Percentiles rank a stretch among this genome's conserved stretches.
phyloP scores from a whole-genome alignment of 2,113 vertebrate genomes.

The Canis aureus region DNA sequence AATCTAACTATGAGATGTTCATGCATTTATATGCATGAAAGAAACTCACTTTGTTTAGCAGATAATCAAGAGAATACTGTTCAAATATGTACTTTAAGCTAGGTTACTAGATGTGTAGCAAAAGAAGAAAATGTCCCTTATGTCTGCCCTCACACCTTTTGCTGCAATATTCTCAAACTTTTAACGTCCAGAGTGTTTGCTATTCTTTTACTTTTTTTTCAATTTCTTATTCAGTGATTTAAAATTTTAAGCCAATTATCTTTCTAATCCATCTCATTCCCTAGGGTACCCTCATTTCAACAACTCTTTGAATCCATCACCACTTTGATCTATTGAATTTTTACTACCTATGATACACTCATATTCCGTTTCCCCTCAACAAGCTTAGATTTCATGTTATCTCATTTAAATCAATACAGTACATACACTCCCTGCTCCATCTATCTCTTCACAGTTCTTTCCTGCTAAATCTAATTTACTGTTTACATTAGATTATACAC shows the following conservation, averaged over 20 bases:
- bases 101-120: constrained; percentile 42
- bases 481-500: not conserved
- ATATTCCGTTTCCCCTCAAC: not conserved
- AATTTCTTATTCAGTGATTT: not conserved
- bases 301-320: not conserved
- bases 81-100: constrained; percentile 63
- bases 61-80: constrained; percentile 55
- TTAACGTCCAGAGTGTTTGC: not conserved
- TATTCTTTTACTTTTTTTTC: not conserved
- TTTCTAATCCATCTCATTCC: not conserved
- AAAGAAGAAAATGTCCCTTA: not conserved
- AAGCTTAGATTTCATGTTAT: not conserved
- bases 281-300: not conserved
- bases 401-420: not conserved
- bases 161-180: not conserved
- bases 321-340: not conserved
- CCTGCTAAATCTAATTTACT: not conserved
- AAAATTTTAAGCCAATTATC: not conserved
- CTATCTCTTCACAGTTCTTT: not conserved
- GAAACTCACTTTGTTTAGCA: constrained; percentile 59
- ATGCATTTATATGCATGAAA: constrained; percentile 56
- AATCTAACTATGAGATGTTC: not conserved
- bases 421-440: not conserved
- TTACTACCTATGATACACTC: not conserved
- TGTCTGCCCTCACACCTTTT: not conserved